Percentiles rank a stretch among this genome's conserved stretches.
These are phyloP conservation scores for Esox niger DNA, from an alignment of 2,113 vertebrate species.

Conservation along the genomic window DNA sequence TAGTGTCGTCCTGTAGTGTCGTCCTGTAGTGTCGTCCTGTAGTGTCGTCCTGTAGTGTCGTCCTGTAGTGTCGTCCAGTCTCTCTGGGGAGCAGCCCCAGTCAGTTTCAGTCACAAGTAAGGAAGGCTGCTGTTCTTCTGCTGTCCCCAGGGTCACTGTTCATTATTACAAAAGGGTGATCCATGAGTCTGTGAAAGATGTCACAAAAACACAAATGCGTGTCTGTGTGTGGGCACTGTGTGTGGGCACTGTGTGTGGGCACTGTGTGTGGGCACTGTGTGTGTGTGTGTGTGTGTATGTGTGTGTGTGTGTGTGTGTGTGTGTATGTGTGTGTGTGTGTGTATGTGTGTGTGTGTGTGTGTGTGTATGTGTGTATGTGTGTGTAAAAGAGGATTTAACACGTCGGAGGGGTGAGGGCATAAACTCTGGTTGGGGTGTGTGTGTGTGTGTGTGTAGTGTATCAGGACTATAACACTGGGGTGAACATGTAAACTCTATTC, in stretches of 20 bases:
- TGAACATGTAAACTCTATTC: slow-evolving; percentile 34
- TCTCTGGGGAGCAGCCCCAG: slow-evolving; percentile 12
- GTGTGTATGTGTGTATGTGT: neutral
- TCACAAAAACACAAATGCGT: slow-evolving; percentile 7
- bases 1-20: no score
- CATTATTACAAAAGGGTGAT: slow-evolving; percentile 14
- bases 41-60: no score
- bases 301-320: neutral
- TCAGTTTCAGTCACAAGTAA: slow-evolving; percentile 11
- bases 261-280: slow-evolving; percentile 12
- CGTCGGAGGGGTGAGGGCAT: neutral
- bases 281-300: neutral
- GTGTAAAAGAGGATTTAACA: neutral
- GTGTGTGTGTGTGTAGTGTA: neutral
- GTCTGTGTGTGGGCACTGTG: slow-evolving; percentile 14
- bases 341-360: slow-evolving; percentile 9
- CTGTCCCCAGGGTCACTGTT: slow-evolving; percentile 24
- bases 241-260: slow-evolving; percentile 12
- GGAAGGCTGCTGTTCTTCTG: neutral
- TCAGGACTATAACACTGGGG: slow-evolving; percentile 35
- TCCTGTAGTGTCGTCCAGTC: no score
- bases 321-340: no score
- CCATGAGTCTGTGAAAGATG: slow-evolving; percentile 33
- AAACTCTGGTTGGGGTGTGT: neutral
- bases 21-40: no score